Evolutionary conservation across 2,888 invertebrate genomes (phyloP).

Genomic region (Drosophila stalkeri): DNA sequence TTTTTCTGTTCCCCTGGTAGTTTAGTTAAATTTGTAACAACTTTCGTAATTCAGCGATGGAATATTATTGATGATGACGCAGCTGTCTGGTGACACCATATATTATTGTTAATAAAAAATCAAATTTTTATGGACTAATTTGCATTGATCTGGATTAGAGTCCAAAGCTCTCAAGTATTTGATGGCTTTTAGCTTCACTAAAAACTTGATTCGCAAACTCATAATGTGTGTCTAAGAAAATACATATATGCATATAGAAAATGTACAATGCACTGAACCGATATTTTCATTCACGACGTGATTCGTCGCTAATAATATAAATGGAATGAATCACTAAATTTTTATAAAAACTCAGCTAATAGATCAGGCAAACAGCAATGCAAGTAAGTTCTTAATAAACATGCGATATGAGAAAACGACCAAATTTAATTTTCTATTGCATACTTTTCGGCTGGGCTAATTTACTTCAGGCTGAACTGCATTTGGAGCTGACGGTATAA

Average conservation of each 20-base stretch:
- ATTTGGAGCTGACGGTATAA: not conserved
- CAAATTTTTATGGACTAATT: not conserved
- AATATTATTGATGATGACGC: not conserved
- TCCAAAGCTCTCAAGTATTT: not conserved
- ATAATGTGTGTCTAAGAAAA: not conserved
- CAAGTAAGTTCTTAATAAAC: not conserved
- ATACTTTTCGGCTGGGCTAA: not conserved
- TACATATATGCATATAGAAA: not conserved
- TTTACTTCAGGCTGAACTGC: not conserved
- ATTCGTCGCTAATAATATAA: not conserved
- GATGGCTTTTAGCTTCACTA: not conserved
- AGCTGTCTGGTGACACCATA: no score
- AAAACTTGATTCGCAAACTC: not conserved
- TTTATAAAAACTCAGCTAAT: not conserved
- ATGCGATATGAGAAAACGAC: not conserved
- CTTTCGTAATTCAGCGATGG: not conserved
- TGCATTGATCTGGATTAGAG: not conserved
- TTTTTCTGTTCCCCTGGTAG: not conserved
- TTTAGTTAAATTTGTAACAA: slow-evolving; percentile 1
- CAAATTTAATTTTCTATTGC: not conserved
- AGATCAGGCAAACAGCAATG: slow-evolving; percentile 1
- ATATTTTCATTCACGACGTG: not conserved
- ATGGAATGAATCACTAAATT: not conserved
- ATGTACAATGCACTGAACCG: not conserved
- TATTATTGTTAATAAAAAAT: not conserved